Evolutionary conservation across 1,140 invertebrate species (phyloP), one percentile per base, ranked within the genome.

Genomic region (Drosophila nebulosa): DNA sequence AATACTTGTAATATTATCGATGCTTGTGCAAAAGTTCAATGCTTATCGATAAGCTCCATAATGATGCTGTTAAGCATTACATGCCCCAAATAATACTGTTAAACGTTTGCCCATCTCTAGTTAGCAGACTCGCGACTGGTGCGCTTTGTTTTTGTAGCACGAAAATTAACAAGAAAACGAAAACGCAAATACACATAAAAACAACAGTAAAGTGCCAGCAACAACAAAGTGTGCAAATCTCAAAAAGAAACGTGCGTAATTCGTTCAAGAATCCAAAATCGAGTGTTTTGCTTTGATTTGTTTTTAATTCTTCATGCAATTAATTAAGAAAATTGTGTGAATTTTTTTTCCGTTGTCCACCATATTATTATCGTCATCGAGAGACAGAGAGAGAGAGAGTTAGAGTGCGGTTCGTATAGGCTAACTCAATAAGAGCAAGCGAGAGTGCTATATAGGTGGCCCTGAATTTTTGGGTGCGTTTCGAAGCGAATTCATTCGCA

Each of bases 281-380:
- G 36, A 57, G 57, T 75, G 57, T 5, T 52, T 30, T 39, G 24
- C 3, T 21, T n/a, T 27, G 39, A 64, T 52, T 68, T 79, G 69
- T 77, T 86, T 68, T 67, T 78, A 74, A 7, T 35, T 55, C 58
- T 62, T 32, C 12, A 56, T 32, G 18, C 42, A 60, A 69, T 86
- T 78, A 86, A 86, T 86, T 86, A 88, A 88, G 81, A 81, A 86
- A 85, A 78, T 85, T 85, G 81, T 85, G 83, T 86, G 86, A 85
- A 85, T 81, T 55, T 81, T 86, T 83, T 88, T 80, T 67, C 59
- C 60, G 32, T 62, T 18, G 65, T 78, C 83, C 81, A 79, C 81
- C 81, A 86, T 88, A 78, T 56, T 74, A 78, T 78, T 72, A 68
- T 78, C 75, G 74, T 78, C 75, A 50, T 36, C 27, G 58, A 58